Percentiles rank a stretch among this genome's conserved stretches.
Conservation (phyloP, 1,140 invertebrate genomes). For the Diorhabda sublineata region DNA sequence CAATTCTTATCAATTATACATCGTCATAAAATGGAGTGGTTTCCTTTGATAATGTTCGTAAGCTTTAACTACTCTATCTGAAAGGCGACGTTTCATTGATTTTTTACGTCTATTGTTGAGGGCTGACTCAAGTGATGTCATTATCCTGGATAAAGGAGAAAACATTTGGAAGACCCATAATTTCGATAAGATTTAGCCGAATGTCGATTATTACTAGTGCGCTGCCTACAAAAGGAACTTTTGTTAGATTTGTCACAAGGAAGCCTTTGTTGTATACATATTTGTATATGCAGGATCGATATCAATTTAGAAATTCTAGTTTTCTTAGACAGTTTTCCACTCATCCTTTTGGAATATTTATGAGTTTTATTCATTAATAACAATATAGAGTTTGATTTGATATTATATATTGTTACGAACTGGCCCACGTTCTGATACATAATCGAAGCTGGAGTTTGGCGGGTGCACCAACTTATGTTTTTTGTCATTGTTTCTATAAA, state of each 20-base stretch:
- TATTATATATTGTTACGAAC: no score
- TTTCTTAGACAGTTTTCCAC: no score
- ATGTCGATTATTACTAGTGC: neutral
- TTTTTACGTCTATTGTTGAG: neutral
- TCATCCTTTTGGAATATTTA: no score
- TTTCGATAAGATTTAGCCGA: neutral
- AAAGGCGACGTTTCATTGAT: neutral
- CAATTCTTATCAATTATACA: no score
- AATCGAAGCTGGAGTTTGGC: no score
- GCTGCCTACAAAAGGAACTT: neutral
- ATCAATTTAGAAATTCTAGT: no score
- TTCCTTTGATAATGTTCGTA: neutral
- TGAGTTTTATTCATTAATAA: no score
- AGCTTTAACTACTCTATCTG: neutral
- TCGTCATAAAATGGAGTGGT: neutral
- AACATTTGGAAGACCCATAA: neutral
- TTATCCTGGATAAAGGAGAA: constrained; percentile 2
- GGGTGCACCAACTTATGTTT: no score
- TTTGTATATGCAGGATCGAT: neutral
- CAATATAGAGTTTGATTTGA: no score
- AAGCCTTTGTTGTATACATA: neutral
- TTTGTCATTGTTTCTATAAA: no score
- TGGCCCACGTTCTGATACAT: no score
- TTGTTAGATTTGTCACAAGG: neutral
- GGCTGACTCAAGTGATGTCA: neutral